These are phyloP conservation scores for Cistogaster globosa DNA, from an alignment of 2,888 invertebrate genomes.

Conservation along the genomic window DNA sequence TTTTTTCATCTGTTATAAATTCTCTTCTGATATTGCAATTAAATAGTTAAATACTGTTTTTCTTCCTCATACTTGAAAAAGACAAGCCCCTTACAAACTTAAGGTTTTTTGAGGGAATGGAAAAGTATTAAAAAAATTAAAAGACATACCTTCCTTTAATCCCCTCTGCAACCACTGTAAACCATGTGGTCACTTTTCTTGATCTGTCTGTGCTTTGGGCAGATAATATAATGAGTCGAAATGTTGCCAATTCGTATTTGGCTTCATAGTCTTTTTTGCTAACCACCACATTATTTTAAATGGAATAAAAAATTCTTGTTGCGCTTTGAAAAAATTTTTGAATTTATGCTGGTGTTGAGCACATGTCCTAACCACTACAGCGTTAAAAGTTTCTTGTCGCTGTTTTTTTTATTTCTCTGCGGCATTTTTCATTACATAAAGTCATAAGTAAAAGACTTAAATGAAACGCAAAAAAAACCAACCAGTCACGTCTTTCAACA, in stretches of 20 bases:
- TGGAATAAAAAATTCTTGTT: constrained; percentile 5
- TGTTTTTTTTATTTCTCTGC: not conserved
- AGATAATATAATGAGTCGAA: not conserved
- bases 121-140: too few relatives aligned
- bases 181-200: not conserved
- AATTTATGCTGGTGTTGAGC: constrained; percentile 22
- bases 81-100: too few relatives aligned
- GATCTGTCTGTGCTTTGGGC: too few relatives aligned
- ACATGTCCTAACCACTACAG: too few relatives aligned
- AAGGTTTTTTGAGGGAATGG: too few relatives aligned
- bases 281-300: constrained; percentile 12
- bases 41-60: too few relatives aligned
- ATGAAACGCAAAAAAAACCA: not conserved
- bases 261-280: constrained; percentile 9
- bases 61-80: too few relatives aligned
- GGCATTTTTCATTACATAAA: constrained; percentile 30
- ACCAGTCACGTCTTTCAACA: constrained; percentile 51
- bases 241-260: constrained; percentile 6
- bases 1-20: too few relatives aligned
- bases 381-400: not conserved
- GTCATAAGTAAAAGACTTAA: not conserved
- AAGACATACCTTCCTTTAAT: too few relatives aligned
- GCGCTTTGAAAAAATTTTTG: constrained; percentile 50
- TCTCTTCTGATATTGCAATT: too few relatives aligned
- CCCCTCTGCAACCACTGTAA: too few relatives aligned